A percentile compares a stretch with the other conserved stretches of the same genome.
phyloP scores from a whole-genome alignment of 2,113 vertebrate genomes.

The Neolamprologus caudopunctatus region DNA sequence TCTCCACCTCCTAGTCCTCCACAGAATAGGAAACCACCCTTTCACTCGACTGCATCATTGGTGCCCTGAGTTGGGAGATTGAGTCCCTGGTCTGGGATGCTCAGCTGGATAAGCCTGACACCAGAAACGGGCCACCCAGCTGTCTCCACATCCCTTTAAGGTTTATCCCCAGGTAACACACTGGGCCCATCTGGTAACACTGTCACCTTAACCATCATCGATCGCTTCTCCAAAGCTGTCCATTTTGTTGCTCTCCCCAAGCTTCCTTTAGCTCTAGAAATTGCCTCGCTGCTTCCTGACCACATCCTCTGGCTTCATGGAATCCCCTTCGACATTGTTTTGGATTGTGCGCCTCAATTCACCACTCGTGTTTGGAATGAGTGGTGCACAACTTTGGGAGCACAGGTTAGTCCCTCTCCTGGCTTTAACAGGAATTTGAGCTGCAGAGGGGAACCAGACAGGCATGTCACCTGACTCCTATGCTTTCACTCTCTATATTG shows the following conservation, averaged over 20 bases:
- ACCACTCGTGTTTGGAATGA: not conserved
- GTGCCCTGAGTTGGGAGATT: not conserved
- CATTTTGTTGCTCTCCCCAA: not conserved
- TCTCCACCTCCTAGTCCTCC: not conserved
- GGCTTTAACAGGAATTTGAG: not conserved
- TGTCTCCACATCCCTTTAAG: not conserved
- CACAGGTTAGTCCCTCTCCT: not conserved
- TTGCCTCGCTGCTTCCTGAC: not conserved
- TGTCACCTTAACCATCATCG: not conserved
- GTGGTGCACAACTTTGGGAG: not conserved
- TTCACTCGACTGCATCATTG: not conserved
- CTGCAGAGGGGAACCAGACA: not conserved
- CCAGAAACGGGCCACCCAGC: not conserved
- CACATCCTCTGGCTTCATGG: not conserved
- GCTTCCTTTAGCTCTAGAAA: not conserved
- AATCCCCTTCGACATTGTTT: not conserved
- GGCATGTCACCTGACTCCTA: not conserved
- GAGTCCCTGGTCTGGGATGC: not conserved
- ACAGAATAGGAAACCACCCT: not conserved
- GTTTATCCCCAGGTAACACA: not conserved
- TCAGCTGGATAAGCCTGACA: not conserved
- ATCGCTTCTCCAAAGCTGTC: not conserved
- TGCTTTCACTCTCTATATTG: not conserved
- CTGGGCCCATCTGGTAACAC: not conserved
- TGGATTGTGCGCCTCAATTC: accelerated